A percentile compares a stretch with the other conserved stretches of the same genome.
Conservation (phyloP, 2,797 vertebrate genomes). For the Cygnus olor region DNA sequence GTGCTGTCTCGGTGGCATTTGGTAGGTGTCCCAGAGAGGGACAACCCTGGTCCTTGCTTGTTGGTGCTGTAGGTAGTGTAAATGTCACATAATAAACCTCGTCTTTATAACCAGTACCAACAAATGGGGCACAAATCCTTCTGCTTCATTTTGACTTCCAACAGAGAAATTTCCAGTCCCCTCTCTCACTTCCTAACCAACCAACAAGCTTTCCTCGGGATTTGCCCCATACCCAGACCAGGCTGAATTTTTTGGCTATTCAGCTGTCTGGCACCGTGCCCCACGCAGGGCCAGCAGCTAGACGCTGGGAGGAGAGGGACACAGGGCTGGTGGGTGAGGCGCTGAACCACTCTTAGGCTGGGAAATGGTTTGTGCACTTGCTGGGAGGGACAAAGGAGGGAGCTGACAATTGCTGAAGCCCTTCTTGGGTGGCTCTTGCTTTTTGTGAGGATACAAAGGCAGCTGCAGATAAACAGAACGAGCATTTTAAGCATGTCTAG, state of each 20-base stretch:
- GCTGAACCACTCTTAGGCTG: neutral
- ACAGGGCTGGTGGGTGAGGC: neutral
- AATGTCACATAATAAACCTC: no score
- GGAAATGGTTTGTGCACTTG: neutral
- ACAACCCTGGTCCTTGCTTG: no score
- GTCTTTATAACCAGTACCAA: no score
- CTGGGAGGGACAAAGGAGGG: neutral
- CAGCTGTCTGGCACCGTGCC: fast-evolving
- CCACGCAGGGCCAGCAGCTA: neutral
- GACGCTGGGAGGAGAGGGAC: neutral
- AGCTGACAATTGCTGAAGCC: neutral
- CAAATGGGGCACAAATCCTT: no score
- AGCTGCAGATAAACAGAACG: neutral
- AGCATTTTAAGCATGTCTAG: neutral
- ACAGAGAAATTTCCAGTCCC: neutral
- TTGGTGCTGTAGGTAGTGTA: no score
- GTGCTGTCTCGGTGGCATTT: neutral
- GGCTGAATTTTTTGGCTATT: neutral
- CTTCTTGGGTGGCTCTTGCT: neutral
- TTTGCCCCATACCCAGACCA: neutral
- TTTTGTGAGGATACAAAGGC: neutral
- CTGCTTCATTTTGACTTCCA: neutral
- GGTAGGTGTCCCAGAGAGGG: no score
- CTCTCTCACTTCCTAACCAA: neutral
- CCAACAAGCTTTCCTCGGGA: neutral